phyloP scores from a whole-genome alignment of 2,888 invertebrate species.

The Ennomos fuscantarius region DNA sequence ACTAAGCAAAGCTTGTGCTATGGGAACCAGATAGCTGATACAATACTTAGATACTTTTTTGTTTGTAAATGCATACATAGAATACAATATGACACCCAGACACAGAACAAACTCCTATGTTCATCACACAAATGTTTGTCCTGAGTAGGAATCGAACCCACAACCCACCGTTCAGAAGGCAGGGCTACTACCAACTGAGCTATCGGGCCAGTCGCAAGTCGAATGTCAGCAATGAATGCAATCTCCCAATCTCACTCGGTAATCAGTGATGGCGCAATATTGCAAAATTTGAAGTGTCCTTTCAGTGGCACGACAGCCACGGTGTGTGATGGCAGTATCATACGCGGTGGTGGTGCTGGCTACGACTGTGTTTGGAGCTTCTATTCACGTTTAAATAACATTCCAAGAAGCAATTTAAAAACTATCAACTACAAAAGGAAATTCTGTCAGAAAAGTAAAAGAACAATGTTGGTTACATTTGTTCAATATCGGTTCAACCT shows the following conservation, averaged over 20 bases:
- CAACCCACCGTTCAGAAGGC: no score
- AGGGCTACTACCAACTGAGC: no score
- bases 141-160: no score
- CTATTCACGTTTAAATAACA: conserved; percentile 62
- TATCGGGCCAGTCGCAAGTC: no score
- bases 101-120: no score
- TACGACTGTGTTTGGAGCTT: conserved; percentile 74
- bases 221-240: conserved; percentile 23
- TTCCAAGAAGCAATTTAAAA: conserved; percentile 1
- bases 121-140: no score
- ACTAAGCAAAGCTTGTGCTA: no score
- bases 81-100: no score
- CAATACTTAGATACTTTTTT: no score
- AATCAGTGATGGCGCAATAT: conserved; percentile 69
- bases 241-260: conserved; percentile 52
- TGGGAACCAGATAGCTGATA: no score
- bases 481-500: neutral
- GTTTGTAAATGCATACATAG: no score
- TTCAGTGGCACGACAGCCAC: conserved; percentile 73
- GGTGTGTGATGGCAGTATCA: conserved; percentile 71
- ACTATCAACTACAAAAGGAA: neutral
- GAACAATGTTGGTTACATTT: neutral
- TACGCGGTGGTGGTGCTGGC: conserved; percentile 68
- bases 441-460: no score
- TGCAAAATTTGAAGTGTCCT: conserved; percentile 59